These are phyloP conservation scores for Oscheius myriophilus DNA, from an alignment of 2,888 invertebrate genomes.

Conservation along the genomic window DNA sequence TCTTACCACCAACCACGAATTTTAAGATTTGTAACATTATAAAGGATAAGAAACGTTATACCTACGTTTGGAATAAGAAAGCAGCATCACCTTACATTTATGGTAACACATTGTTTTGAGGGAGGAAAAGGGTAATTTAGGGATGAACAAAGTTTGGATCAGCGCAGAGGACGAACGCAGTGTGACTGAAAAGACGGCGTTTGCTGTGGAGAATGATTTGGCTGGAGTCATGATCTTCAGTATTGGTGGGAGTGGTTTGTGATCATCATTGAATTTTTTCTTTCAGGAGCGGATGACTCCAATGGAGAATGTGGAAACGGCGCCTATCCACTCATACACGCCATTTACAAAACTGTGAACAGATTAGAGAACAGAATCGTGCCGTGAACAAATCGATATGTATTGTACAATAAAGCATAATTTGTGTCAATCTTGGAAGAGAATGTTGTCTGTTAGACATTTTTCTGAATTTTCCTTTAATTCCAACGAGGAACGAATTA, in stretches of 20 bases:
- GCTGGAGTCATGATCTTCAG: slow-evolving; percentile 47
- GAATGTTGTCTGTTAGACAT: too few species aligned
- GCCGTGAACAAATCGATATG: too few species aligned
- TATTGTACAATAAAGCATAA: too few species aligned
- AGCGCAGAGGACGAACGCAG: slow-evolving; percentile 80
- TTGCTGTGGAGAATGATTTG: slow-evolving; percentile 72
- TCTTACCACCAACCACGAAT: not conserved
- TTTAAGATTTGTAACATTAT: slow-evolving; percentile 35
- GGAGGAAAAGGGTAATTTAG: slow-evolving; percentile 25
- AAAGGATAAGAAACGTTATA: slow-evolving; percentile 25
- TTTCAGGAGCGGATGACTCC: slow-evolving; percentile 39
- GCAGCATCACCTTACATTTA: slow-evolving; percentile 83
- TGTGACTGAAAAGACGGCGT: slow-evolving; percentile 75
- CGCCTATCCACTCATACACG: slow-evolving; percentile 26
- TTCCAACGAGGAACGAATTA: too few species aligned
- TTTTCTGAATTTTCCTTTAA: too few species aligned
- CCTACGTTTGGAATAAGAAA: slow-evolving; percentile 76
- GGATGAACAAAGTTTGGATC: slow-evolving; percentile 80
- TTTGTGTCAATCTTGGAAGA: too few species aligned
- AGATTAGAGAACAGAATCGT: too few species aligned
- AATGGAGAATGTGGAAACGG: slow-evolving; percentile 39
- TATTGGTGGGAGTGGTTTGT: slow-evolving; percentile 28
- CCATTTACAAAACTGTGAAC: slow-evolving; percentile 6
- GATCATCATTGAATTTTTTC: not conserved
- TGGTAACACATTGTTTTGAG: slow-evolving; percentile 32